phyloP scores from a whole-genome alignment of 37 sponge, comb jelly and placozoan genomes.

The Geodia barretti region DNA sequence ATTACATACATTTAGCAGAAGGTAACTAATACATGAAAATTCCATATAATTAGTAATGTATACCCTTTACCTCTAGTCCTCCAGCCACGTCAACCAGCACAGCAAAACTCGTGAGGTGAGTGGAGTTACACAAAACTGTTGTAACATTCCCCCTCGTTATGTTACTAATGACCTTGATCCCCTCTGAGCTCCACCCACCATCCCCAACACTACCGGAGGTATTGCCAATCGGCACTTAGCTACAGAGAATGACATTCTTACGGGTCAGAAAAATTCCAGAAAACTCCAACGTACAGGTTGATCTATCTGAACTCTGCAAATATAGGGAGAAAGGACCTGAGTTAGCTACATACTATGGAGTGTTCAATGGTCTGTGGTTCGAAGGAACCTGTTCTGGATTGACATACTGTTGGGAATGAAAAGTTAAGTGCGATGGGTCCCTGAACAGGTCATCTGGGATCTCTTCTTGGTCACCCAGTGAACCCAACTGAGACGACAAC shows the following conservation, averaged over 20 bases:
- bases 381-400: background rate
- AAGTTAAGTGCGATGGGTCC: constrained; percentile 48
- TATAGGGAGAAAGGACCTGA: background rate
- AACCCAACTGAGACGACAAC: constrained; percentile 35
- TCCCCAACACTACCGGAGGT: constrained; percentile 14
- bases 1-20: too few relatives aligned
- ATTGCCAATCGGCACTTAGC: background rate
- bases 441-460: background rate
- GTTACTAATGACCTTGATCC: constrained; percentile 16
- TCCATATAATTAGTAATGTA: background rate
- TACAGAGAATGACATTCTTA: constrained; percentile 17
- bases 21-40: too few relatives aligned
- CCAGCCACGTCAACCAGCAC: constrained; percentile 72
- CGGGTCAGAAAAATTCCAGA: constrained; percentile 50
- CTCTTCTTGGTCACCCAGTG: constrained; percentile 11
- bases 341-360: too few relatives aligned
- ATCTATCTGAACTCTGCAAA: background rate
- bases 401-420: constrained; percentile 7
- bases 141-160: background rate
- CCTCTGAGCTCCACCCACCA: constrained; percentile 61
- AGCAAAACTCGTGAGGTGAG: constrained; percentile 72
- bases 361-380: too few relatives aligned
- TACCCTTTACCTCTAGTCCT: background rate
- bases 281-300: constrained; percentile 6
- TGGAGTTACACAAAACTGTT: constrained; percentile 18